Evolutionary conservation across 2,888 invertebrate genomes (phyloP).

Genomic region (Eristalinus sepulchralis): DNA sequence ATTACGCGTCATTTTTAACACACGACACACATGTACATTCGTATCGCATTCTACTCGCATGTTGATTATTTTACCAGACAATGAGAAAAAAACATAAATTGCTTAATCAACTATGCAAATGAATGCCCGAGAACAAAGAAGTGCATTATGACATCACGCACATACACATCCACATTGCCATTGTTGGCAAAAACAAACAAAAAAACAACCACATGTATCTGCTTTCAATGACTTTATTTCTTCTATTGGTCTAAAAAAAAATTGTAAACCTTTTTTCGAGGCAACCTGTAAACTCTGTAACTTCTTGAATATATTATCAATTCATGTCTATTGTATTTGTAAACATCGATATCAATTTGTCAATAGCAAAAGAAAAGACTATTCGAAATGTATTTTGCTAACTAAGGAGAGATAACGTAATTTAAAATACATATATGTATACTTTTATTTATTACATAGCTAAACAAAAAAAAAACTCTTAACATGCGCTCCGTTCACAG

Average conservation of each 20-base stretch:
- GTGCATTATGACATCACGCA: neutral
- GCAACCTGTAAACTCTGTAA: constrained; percentile 61
- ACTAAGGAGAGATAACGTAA: constrained; percentile 66
- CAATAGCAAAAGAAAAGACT: constrained; percentile 51
- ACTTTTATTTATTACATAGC: constrained; percentile 32
- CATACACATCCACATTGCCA: neutral
- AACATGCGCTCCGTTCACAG: constrained; percentile 24
- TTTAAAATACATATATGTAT: constrained; percentile 41
- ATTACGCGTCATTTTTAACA: neutral
- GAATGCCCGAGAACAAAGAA: neutral
- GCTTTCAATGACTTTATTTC: constrained; percentile 66
- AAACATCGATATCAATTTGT: constrained; percentile 34
- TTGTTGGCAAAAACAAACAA: neutral
- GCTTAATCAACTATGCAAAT: constrained; percentile 1
- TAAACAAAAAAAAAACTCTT: constrained; percentile 55
- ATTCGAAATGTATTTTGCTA: constrained; percentile 69
- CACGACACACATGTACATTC: neutral
- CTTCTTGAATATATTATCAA: constrained; percentile 66
- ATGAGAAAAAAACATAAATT: neutral
- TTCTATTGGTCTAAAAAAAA: constrained; percentile 69
- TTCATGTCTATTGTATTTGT: constrained; percentile 53
- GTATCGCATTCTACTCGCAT: neutral
- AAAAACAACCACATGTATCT: constrained; percentile 20
- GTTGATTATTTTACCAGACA: neutral
- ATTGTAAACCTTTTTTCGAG: constrained; percentile 50